Evolutionary conservation across 2,888 invertebrate genomes (phyloP).

Genomic region (Coelopa pilipes): DNA sequence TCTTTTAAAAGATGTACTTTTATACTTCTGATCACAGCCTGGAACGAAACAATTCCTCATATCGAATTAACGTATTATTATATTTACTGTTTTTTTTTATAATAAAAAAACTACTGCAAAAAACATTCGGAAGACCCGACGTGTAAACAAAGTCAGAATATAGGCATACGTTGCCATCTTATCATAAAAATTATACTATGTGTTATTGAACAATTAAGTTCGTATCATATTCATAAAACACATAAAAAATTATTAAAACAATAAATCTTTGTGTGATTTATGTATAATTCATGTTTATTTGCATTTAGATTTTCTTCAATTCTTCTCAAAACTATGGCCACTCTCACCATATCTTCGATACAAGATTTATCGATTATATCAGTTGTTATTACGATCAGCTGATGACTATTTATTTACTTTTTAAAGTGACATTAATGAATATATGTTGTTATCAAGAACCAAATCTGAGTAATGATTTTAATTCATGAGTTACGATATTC

Average conservation of each 20-base stretch:
- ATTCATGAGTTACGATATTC: not conserved
- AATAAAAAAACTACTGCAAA: too few species aligned
- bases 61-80: constrained; percentile 12
- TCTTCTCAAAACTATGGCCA: too few species aligned
- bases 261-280: too few species aligned
- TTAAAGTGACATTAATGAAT: not conserved
- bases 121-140: not conserved
- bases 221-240: too few species aligned
- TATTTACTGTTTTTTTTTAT: not conserved
- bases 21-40: constrained; percentile 51
- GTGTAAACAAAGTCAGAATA: not conserved
- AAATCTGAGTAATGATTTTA: constrained; percentile 23
- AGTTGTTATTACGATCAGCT: not conserved
- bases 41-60: constrained; percentile 57
- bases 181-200: too few species aligned
- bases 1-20: constrained; percentile 40
- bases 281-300: too few species aligned
- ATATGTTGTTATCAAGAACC: not conserved
- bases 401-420: not conserved
- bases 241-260: too few species aligned
- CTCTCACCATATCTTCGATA: too few species aligned
- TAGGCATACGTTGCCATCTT: too few species aligned
- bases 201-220: too few species aligned
- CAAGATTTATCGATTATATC: too few species aligned
- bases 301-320: too few species aligned